phyloP scores from a whole-genome alignment of 2,797 vertebrate genomes.

The Helarctos malayanus region DNA sequence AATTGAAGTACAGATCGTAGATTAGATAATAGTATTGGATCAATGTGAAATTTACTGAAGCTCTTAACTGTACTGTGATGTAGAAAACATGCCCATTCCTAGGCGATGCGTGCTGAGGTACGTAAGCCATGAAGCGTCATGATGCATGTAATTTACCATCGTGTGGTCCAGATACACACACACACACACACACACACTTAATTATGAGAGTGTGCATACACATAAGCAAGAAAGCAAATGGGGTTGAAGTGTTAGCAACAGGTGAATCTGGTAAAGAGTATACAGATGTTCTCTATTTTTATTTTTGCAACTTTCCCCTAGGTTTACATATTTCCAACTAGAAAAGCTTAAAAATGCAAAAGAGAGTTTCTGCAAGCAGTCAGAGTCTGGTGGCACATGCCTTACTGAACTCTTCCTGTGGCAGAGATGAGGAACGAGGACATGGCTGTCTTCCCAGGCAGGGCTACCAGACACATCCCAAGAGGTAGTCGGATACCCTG shows the following conservation, averaged over 20 bases:
- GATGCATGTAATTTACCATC: conserved; percentile 27
- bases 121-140: conserved; percentile 3
- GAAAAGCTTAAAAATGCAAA: conserved; percentile 60
- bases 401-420: conserved; percentile 21
- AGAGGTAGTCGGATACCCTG: conserved; percentile 31
- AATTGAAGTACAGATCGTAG: not conserved
- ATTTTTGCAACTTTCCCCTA: conserved; percentile 54
- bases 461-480: not conserved
- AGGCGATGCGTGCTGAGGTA: not conserved
- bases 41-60: conserved; percentile 63
- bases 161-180: not conserved
- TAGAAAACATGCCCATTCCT: conserved; percentile 35
- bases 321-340: conserved; percentile 64
- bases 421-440: conserved; percentile 23
- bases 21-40: conserved; percentile 1
- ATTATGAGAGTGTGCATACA: not conserved
- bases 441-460: conserved; percentile 32
- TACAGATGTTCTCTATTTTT: conserved; percentile 52
- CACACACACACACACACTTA: not conserved
- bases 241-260: conserved; percentile 35
- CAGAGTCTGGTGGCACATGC: conserved; percentile 36
- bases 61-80: not conserved
- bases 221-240: conserved; percentile 20
- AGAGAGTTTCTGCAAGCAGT: conserved; percentile 45
- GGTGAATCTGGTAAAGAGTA: conserved; percentile 21